Percentiles rank a stretch among this genome's conserved stretches.
These are phyloP conservation scores for Galerucella nymphaeae DNA, from an alignment of 2,888 invertebrate genomes.

Conservation along the genomic window DNA sequence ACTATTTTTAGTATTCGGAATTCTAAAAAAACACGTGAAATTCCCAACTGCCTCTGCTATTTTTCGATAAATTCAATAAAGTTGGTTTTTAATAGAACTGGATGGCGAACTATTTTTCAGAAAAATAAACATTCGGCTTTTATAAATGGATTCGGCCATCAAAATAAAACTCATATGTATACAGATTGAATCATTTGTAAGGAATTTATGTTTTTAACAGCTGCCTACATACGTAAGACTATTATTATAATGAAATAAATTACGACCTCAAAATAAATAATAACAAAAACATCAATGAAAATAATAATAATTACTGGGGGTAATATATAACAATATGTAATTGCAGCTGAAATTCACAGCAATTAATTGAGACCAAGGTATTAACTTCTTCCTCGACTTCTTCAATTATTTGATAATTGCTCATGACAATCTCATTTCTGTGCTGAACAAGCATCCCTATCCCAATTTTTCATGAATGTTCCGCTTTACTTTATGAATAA, in stretches of 20 bases:
- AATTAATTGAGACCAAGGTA: too few relatives aligned
- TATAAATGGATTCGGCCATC: slow-evolving; percentile 11
- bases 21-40: slow-evolving; percentile 25
- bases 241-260: neutral
- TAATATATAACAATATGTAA: too few relatives aligned
- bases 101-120: slow-evolving; percentile 18
- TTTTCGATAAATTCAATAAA: slow-evolving; percentile 10
- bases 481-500: too few relatives aligned
- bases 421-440: too few relatives aligned
- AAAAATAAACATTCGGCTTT: slow-evolving; percentile 15
- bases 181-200: slow-evolving; percentile 10
- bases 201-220: slow-evolving; percentile 17
- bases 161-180: neutral
- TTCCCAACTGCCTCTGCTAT: neutral
- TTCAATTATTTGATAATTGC: too few relatives aligned
- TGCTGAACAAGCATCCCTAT: too few relatives aligned
- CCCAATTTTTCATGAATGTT: too few relatives aligned
- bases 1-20: slow-evolving; percentile 39
- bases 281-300: too few relatives aligned
- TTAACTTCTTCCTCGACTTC: too few relatives aligned
- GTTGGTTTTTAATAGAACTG: slow-evolving; percentile 10
- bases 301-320: too few relatives aligned
- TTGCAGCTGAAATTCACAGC: too few relatives aligned
- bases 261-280: neutral
- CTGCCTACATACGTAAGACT: neutral